Conservation (phyloP, 92 coral and sea anemone genomes). For the Nematostella vectensis region DNA sequence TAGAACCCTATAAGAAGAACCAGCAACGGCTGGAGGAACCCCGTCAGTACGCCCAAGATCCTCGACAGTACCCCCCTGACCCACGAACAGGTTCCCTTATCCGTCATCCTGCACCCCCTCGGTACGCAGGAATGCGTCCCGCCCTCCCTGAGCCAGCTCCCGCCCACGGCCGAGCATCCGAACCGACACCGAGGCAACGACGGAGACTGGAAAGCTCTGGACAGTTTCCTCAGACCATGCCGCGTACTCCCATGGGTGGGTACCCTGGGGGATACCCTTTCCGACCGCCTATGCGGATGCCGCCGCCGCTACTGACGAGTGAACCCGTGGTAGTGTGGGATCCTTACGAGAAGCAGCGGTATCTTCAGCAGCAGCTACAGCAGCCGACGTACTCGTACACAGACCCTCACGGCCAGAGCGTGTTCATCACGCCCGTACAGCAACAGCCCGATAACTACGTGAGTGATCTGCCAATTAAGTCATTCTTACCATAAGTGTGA, state of each 20-base stretch:
- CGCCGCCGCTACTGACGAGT: slow-evolving; percentile 84
- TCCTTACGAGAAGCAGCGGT: slow-evolving; percentile 92
- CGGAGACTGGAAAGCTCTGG: slow-evolving; percentile 70
- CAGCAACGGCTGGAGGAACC: too few relatives aligned
- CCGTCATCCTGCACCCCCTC: slow-evolving; percentile 50
- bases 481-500: too few relatives aligned
- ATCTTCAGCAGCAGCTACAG: too few relatives aligned
- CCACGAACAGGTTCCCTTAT: slow-evolving; percentile 11
- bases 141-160: slow-evolving; percentile 97
- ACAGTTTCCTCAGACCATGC: slow-evolving; percentile 46
- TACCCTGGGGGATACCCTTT: slow-evolving; percentile 73
- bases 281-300: slow-evolving; percentile 66
- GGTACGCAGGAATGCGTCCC: slow-evolving; percentile 73
- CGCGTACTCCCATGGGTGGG: slow-evolving; percentile 50
- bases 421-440: slow-evolving; percentile 85
- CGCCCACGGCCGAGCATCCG: slow-evolving; percentile 95
- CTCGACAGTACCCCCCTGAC: slow-evolving; percentile 12
- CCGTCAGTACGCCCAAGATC: slow-evolving; percentile 8
- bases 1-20: slow-evolving; percentile 67
- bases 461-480: slow-evolving; percentile 11
- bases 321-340: slow-evolving; percentile 99
- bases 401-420: slow-evolving; percentile 78
- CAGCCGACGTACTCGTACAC: slow-evolving; percentile 72
- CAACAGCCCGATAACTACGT: slow-evolving; percentile 89
- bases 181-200: slow-evolving; percentile 91